Base-by-base conservation (phyloP, 1,140 invertebrate species). In the Sycophila sp. region DNA sequence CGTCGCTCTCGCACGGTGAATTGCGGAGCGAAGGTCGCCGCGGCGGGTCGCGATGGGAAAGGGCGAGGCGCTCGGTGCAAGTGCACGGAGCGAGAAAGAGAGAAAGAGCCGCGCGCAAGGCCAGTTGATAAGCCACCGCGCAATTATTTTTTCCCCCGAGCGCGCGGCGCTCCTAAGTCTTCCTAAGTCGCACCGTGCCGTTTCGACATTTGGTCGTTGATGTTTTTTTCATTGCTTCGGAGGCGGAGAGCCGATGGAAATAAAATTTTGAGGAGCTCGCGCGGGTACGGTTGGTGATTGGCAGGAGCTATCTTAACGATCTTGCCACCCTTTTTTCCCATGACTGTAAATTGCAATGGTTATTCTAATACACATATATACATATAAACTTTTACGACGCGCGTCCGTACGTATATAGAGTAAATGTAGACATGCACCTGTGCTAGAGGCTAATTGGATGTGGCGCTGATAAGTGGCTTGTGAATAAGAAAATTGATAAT, bases 371-470 rank as follows among this genome's bases (percentile, higher is more conserved):
- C n/a, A n/a, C n/a, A n/a, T n/a, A n/a, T n/a, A n/a, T n/a, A n/a
- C n/a, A n/a, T n/a, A n/a, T n/a, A n/a, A n/a, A n/a, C n/a, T n/a
- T n/a, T n/a, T n/a, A n/a, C n/a, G n/a, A n/a, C n/a, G n/a, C n/a
- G n/a, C n/a, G n/a, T n/a, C n/a, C n/a, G n/a, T n/a, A n/a, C n/a
- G n/a, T n/a, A n/a, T n/a, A n/a, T n/a, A n/a, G n/a, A n/a, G n/a
- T n/a, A n/a, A n/a, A n/a, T n/a, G n/a, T n/a, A n/a, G n/a, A n/a
- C n/a, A n/a, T n/a, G n/a, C n/a, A n/a, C n/a, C n/a, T n/a, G n/a
- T n/a, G n/a, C n/a, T n/a, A n/a, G n/a, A n/a, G n/a, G 15, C 63
- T 55, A 55, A 65, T 65, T 55, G 49, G 63, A 65, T 30, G 32
- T 53, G 4, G 19, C 38, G 2, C 26, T 38, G 24, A 8, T 63